Percentiles rank a stretch among this genome's conserved stretches.
phyloP scores from a whole-genome alignment of 2,888 invertebrate species.

The Cheilosia vernalis region DNA sequence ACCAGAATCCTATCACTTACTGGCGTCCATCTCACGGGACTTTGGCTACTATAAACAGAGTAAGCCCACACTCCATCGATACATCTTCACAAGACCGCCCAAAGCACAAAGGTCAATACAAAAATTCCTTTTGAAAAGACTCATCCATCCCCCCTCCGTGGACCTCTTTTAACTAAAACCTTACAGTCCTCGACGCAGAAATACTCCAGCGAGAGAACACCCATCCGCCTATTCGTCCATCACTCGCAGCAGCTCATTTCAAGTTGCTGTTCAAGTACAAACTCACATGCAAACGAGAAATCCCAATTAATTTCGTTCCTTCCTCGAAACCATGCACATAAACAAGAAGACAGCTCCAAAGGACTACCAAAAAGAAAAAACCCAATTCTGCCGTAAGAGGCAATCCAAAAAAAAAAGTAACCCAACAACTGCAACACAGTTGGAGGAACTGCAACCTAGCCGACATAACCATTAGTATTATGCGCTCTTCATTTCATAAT shows the following conservation, averaged over 20 bases:
- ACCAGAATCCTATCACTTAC: too few species aligned
- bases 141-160: not conserved
- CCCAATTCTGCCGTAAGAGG: conserved; percentile 12
- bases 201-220: not conserved
- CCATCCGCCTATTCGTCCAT: conserved; percentile 13
- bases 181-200: not conserved
- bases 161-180: not conserved
- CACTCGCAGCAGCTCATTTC: conserved; percentile 23
- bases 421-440: conserved; percentile 42
- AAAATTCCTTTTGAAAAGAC: not conserved
- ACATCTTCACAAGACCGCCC: too few species aligned
- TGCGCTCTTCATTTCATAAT: conserved; percentile 59
- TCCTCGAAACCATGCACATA: conserved; percentile 11
- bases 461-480: conserved; percentile 44
- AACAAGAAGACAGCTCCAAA: not conserved
- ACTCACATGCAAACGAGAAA: conserved; percentile 54
- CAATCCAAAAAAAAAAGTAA: conserved; percentile 22
- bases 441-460: conserved; percentile 33
- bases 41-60: too few species aligned
- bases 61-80: too few species aligned
- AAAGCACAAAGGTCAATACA: too few species aligned
- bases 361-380: conserved; percentile 10
- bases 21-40: too few species aligned
- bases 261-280: conserved; percentile 37
- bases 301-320: conserved; percentile 67